Base-by-base conservation (phyloP, 2,888 invertebrate genomes). In the Norana najaformis region DNA sequence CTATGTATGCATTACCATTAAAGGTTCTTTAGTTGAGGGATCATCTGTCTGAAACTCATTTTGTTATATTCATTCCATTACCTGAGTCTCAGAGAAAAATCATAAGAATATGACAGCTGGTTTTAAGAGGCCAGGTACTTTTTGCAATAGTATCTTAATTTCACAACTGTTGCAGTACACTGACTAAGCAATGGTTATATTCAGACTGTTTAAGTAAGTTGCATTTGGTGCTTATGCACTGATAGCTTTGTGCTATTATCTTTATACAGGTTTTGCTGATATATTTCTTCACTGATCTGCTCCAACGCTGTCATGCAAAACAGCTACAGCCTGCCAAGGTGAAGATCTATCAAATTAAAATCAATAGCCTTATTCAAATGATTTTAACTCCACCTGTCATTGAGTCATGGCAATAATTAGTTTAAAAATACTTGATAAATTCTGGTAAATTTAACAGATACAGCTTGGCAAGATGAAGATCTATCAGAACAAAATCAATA, bases 281-380 rank as follows among this genome's bases (percentile, higher is more conserved):
- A 13, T 93, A 91, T 85, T 93, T 94, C 90, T 93, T 94, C 91
- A 93, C 93, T 38, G 94, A 94, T 89, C 90, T 94, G 13, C 92
- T 94, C 39, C 94, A 94, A 90, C 90, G 93, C 88, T 93, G 93
- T 0, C 92, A 93, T 92, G 93, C 94, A 20, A 89, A 93, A 18
- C 94, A 94, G 89, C 90, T 93, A 11, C 91, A 93, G 34, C 90
- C 92, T n/a, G 91, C 92, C n/a, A 92, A 92, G 92, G 90, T 90
- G 37, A 85, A 53, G 37, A 47, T 53, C 36, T 88, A 37, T 90
- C 18, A 69, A 35, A 41, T n/a, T 88, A 88, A 47, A 47, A 35
- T 37, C n/a, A 41, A 93, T 93, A 90, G 88, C 92, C 91, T 16
- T 89, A 4, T 35, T 89, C 34, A 53, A 8, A 23, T 38, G 35